Conservation (phyloP, 2,888 invertebrate genomes). For the Tenodera sinensis region DNA sequence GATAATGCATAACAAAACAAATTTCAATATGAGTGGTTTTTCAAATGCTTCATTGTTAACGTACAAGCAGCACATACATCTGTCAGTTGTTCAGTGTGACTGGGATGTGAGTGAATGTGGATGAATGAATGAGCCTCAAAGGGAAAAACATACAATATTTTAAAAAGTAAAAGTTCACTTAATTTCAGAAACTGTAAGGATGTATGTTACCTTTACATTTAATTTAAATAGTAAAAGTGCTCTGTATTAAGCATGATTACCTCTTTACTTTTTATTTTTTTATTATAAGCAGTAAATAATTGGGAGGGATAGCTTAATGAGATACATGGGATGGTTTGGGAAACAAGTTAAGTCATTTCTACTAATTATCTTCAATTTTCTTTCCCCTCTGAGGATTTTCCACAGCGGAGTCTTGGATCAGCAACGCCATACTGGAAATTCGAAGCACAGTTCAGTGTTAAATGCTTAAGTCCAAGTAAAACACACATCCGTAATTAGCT, state of each 20-base stretch:
- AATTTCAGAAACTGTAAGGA: not conserved
- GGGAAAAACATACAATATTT: conserved; percentile 5
- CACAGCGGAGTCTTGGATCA: conserved; percentile 33
- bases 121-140: conserved; percentile 18
- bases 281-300: not conserved
- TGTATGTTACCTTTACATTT: not conserved
- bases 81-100: not conserved
- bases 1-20: too few relatives aligned
- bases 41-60: not conserved
- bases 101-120: conserved; percentile 13
- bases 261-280: not conserved
- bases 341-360: conserved; percentile 28
- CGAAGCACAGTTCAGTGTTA: conserved; percentile 25
- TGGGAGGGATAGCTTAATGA: not conserved
- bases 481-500: not conserved
- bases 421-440: conserved; percentile 30
- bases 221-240: not conserved
- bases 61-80: not conserved
- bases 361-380: conserved; percentile 39
- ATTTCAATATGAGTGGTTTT: too few relatives aligned
- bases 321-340: conserved; percentile 23
- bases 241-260: not conserved
- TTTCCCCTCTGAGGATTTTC: conserved; percentile 37
- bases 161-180: not conserved
- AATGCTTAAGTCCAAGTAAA: not conserved